Evolutionary conservation across 2,888 invertebrate species (phyloP), one percentile per base, ranked within the genome.

Genomic region (Dynastes hyllus): DNA sequence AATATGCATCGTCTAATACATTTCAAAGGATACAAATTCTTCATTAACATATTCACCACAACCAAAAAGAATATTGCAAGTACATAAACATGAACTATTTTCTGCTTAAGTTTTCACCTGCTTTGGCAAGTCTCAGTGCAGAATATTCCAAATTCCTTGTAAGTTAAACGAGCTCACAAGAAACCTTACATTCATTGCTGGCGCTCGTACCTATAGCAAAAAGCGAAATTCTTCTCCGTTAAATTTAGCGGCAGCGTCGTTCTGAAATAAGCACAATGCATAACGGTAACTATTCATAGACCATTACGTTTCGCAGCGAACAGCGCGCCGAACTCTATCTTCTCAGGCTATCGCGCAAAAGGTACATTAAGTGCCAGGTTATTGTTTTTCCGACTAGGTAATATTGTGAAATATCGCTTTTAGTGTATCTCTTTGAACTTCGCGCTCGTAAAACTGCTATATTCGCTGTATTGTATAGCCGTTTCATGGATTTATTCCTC

Each of bases 331-430:
- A 27, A 69, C 29, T 51, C 16, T 69, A 69, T 16, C 37, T 32
- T 40, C 40, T 66, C 50, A 51, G 51, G 50, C 22, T 69, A 69
- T 51, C 50, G 51, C 55, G 22, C 69, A 29, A 69, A 69, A 69
- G 27, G 69, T 51, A 51, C 51, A 51, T 51, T 69, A 69, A 50
- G 50, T 51, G 50, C 51, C 51, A 16, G 11, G 51, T 69, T 69
- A 69, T 69, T 69, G 69, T 69, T 69, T 69, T 69, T 69, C 69
- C 51, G 2, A 51, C 16, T 69, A 69, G 51, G 50, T 69, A 69
- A 51, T 69, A 51, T 11, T 69, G 29, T 51, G 29, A 69, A 69
- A 51, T 69, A 69, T 69, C 69, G 29, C 66, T 22, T 51, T 69
- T 13, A 51, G 27, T 51, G 69, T 69, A 51, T 51, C 51, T 69